Conservation (phyloP, 2,888 invertebrate genomes). For the Nephrocerus scutellatus region DNA sequence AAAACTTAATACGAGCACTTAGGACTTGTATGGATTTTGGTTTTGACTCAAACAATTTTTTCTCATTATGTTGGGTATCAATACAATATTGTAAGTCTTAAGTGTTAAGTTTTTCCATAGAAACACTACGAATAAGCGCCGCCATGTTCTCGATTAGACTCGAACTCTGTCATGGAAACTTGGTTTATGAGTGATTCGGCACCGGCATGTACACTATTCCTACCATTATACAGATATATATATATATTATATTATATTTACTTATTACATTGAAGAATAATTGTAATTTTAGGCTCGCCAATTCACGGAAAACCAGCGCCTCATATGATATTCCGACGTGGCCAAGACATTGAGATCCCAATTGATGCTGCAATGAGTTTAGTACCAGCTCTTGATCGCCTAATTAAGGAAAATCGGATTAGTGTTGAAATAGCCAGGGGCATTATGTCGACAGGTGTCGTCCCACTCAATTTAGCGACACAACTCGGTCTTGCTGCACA, state of each 20-base stretch:
- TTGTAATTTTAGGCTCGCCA: slow-evolving; percentile 57
- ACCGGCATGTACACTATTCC: background rate
- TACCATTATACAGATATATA: background rate
- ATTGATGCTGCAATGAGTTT: slow-evolving; percentile 50
- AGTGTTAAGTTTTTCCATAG: no score
- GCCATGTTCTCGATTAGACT: no score
- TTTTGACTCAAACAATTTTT: no score
- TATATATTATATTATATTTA: no score
- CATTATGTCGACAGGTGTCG: slow-evolving; percentile 47
- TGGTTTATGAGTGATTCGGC: no score
- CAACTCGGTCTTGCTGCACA: slow-evolving; percentile 53
- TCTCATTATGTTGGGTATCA: no score
- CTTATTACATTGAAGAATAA: no score
- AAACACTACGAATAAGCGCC: no score
- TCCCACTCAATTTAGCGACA: slow-evolving; percentile 51
- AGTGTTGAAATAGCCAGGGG: slow-evolving; percentile 46
- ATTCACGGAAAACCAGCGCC: slow-evolving; percentile 50
- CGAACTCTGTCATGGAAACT: no score
- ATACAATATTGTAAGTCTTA: no score
- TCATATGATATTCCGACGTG: slow-evolving; percentile 34
- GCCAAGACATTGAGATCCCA: slow-evolving; percentile 44
- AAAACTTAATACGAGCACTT: background rate
- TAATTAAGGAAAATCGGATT: slow-evolving; percentile 48
- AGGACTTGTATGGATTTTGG: no score
- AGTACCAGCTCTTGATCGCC: slow-evolving; percentile 46